These are phyloP conservation scores for Perognathus longimembris DNA, from an alignment of 2,113 vertebrate genomes.

Conservation along the genomic window DNA sequence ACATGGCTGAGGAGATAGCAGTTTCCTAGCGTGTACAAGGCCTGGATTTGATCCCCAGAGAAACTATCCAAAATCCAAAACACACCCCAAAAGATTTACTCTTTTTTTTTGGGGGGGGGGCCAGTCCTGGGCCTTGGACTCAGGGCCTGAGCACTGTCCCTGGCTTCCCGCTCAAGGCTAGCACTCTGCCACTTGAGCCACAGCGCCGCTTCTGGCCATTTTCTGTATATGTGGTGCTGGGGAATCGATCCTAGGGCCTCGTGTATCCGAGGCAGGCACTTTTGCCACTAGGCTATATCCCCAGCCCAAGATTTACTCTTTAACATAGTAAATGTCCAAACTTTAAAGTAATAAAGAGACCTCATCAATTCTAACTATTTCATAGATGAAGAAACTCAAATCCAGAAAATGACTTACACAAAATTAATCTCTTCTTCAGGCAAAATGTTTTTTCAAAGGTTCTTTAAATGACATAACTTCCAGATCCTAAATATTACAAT, in stretches of 20 bases:
- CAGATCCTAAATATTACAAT: constrained; percentile 1
- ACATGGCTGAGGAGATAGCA: neutral
- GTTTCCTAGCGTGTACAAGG: neutral
- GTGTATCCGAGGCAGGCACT: too few species aligned
- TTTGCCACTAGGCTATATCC: too few species aligned
- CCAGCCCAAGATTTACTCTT: too few species aligned
- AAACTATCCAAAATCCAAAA: neutral
- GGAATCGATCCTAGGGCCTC: too few species aligned
- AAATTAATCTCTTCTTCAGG: neutral
- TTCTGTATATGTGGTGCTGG: too few species aligned
- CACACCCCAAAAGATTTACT: neutral
- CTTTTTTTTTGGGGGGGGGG: constrained; percentile 11
- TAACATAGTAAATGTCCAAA: constrained; percentile 39
- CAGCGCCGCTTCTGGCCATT: too few species aligned
- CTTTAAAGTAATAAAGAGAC: constrained; percentile 57
- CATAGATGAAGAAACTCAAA: constrained; percentile 4
- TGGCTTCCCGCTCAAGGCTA: too few species aligned
- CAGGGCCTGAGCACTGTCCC: too few species aligned
- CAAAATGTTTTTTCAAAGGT: constrained; percentile 45
- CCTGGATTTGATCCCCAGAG: neutral
- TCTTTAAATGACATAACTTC: constrained; percentile 11
- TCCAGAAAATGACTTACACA: neutral
- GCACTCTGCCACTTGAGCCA: too few species aligned
- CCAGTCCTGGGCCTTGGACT: too few species aligned
- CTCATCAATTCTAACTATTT: constrained; percentile 30